Base-by-base conservation (phyloP, 2,888 invertebrate genomes). In the Calameuta pallipes region DNA sequence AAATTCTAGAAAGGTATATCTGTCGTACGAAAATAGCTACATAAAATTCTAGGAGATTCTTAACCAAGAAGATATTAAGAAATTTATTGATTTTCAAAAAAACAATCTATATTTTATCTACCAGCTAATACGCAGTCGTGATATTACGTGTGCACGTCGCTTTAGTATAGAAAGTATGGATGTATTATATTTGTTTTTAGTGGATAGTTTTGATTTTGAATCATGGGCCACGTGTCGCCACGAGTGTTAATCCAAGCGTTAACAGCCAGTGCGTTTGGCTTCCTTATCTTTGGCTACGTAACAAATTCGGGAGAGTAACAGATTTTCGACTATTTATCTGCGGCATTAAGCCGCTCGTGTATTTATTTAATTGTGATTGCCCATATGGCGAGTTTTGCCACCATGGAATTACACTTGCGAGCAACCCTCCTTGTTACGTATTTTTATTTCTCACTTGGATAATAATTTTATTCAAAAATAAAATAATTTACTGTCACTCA, bases 241-340 rank as follows among this genome's bases (percentile, higher is more conserved):
- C 56, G 23, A 56, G 56, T 56, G 56, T 56, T 56, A 23, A 56
- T 56, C 56, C 56, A 56, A 9, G 56, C 23, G 56, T 56, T 56
- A 56, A 56, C 56, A 23, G 56, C 23, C 56, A 56, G 56, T 23
- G 23, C 56, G 56, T 56, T 9, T 6, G 56, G 56, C 6, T 56
- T 56, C 56, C 56, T 56, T 56, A 56, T 56, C 56, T 56, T 23
- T 56, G 56, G 56, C 56, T 56, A 23, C 23, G 56, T 56, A 71
- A 71, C 15, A 71, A 71, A 71, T 71, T 71, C 34, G 34, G 71
- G 35, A 73, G 23, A 56, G 75, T 36, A 78, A 78, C 78, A 78
- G 78, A 78, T 78, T 78, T 78, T 78, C 76, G 76, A 78, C 70
- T 78, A 78, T 78, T 78, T 78, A 78, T 76, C 78, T 78, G 36